Base-by-base conservation (phyloP, 64 coral and sea anemone species). In the Stichodactyla helianthus region DNA sequence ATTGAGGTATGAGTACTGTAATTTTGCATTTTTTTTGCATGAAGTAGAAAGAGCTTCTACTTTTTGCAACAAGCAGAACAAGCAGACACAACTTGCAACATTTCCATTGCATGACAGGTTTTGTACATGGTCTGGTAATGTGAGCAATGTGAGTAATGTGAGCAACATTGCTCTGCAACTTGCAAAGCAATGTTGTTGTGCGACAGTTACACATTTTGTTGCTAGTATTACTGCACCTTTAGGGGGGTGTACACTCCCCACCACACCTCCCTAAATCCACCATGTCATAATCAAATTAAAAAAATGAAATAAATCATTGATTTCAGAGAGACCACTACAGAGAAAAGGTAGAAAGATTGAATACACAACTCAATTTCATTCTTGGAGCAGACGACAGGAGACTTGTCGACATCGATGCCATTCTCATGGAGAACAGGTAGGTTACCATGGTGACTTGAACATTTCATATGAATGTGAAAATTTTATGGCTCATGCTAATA, bases 321-420 rank as follows among this genome's bases (percentile, higher is more conserved):
- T 59, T 82, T 82, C 50, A 98, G 97, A 89, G 97, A 53, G 97
- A 99, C 61, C 93, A 95, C 50, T 95, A 90, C 19, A 92, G 88
- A 27, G 97, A 99, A 57, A 99, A 95, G 78, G 92, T 87, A 20
- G 93, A 99, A 50, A 94, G 97, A 18, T 90, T 99, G 55, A 99
- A 99, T 50, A 99, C 88, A 61, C 97, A 99, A 77, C 88, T 99
- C 3, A 99, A 99, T 64, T 99, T 94, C 71, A 99, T 99, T 58
- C 91, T 99, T 52, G 93, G 97, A 50, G 97, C 93, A 88, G 97
- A 99, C 91, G 97, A 99, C 63, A 84, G 88, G 79, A 84, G 97
- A 31, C 71, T 99, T 8, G 97, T 99, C 3, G 97, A 99, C 60
- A 88, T 99, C 79, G 97, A 99, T 86, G 91, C 97, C 20, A 84